Evolutionary conservation across 2,888 invertebrate species (phyloP).

Genomic region (Caenorhabditis sulstoni): DNA sequence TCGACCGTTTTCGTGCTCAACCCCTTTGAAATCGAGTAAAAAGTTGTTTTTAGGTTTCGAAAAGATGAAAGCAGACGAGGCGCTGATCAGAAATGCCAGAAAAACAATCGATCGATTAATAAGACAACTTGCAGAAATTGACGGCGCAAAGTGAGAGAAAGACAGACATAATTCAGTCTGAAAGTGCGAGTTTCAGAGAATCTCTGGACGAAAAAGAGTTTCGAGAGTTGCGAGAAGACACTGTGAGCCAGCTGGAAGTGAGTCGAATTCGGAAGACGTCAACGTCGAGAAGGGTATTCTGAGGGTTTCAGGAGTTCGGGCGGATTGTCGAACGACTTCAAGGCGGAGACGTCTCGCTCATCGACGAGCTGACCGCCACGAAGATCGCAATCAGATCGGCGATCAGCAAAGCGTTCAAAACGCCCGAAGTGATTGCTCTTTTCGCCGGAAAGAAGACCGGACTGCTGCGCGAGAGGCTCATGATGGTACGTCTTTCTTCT

Average conservation of each 20-base stretch:
- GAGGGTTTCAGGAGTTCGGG: conserved; percentile 85
- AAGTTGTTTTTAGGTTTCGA: not conserved
- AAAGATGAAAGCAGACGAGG: conserved; percentile 82
- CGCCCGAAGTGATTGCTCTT: conserved; percentile 87
- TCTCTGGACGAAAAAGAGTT: conserved; percentile 86
- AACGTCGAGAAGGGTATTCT: not conserved
- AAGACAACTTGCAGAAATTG: conserved; percentile 86
- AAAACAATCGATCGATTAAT: conserved; percentile 86
- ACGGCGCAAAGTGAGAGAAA: conserved; percentile 85
- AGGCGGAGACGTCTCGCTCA: conserved; percentile 61
- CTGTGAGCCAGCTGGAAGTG: conserved; percentile 84
- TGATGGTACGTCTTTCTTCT: conserved; percentile 70
- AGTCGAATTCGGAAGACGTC: no score
- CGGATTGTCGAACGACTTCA: conserved; percentile 81
- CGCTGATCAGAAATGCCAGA: conserved; percentile 83
- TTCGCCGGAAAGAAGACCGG: conserved; percentile 87
- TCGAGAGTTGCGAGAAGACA: conserved; percentile 86
- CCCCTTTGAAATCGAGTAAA: not conserved
- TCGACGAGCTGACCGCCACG: conserved; percentile 65
- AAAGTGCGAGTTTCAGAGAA: conserved; percentile 82
- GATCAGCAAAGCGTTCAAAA: conserved; percentile 87
- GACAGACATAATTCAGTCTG: not conserved
- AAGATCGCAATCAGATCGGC: conserved; percentile 85
- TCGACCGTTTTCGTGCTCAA: not conserved
- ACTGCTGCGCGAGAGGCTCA: conserved; percentile 84